These are phyloP conservation scores for Drosophila malerkotliana DNA, from an alignment of 1,140 invertebrate species.

Conservation along the genomic window DNA sequence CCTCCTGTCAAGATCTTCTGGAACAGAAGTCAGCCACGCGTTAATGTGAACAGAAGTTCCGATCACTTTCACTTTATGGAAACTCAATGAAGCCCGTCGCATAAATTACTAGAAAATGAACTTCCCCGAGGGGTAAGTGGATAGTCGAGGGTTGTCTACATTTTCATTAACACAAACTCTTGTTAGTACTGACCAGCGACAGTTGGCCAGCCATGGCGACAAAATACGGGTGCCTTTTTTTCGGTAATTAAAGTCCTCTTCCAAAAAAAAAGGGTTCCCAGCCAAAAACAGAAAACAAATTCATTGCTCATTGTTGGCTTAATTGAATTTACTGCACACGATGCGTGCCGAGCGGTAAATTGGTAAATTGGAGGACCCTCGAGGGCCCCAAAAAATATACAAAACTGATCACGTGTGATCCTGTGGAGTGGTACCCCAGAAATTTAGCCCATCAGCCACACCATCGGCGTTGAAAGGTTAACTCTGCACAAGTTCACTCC, in stretches of 20 bases:
- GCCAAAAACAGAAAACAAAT: conserved; percentile 5
- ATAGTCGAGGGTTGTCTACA: conserved; percentile 34
- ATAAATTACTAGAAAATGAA: conserved; percentile 58
- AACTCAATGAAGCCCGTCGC: conserved; percentile 65
- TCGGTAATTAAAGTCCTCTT: conserved; percentile 50
- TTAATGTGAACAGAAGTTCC: conserved; percentile 45
- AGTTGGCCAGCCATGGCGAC: conserved; percentile 38
- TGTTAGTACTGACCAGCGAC: conserved; percentile 39
- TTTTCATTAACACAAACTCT: conserved; percentile 63
- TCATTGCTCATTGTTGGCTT: conserved; percentile 54
- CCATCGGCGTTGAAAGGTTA: conserved; percentile 76
- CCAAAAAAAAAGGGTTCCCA: conserved; percentile 20
- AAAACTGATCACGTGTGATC: conserved; percentile 48
- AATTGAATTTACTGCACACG: conserved; percentile 73
- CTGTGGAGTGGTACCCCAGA: conserved; percentile 23
- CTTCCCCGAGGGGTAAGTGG: not conserved
- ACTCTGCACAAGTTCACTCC: conserved; percentile 31
- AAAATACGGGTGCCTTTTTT: conserved; percentile 51
- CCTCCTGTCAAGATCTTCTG: not conserved
- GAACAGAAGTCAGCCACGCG: conserved; percentile 39
- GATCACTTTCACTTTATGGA: conserved; percentile 47
- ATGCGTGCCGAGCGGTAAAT: conserved; percentile 42
- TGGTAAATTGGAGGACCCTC: conserved; percentile 59
- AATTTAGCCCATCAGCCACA: conserved; percentile 61
- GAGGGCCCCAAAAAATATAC: conserved; percentile 20